Evolutionary conservation across 2,113 vertebrate species (phyloP).

Genomic region (Odocoileus hemionus): DNA sequence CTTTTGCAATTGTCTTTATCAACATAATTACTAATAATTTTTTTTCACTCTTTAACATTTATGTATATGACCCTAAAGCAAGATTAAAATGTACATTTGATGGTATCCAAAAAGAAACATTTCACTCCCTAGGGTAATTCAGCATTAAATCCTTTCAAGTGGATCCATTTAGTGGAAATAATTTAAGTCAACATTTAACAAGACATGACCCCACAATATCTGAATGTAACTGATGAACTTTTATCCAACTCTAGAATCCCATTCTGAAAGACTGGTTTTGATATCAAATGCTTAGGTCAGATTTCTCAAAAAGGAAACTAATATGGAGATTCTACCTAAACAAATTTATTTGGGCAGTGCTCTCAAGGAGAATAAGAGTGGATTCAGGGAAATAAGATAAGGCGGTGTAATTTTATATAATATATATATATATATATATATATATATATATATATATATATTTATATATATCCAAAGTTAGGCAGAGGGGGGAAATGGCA

Average conservation of each 20-base stretch:
- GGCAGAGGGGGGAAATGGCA: rapidly evolving
- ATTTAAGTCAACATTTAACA: neutral
- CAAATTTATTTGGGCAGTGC: neutral
- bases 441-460: neutral
- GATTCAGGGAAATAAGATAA: neutral
- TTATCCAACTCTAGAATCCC: neutral
- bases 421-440: neutral
- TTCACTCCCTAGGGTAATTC: neutral
- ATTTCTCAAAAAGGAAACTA: neutral
- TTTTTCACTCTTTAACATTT: neutral
- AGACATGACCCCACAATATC: neutral
- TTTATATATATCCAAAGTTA: neutral
- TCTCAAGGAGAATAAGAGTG: neutral
- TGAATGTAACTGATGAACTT: neutral
- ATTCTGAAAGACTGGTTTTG: neutral
- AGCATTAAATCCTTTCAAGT: neutral
- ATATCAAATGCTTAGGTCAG: neutral
- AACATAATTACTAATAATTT: neutral
- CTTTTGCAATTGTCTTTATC: neutral
- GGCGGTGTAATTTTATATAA: neutral
- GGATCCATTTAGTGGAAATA: neutral
- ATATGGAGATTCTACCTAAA: neutral
- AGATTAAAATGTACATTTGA: neutral
- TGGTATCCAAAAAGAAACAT: neutral
- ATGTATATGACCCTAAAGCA: neutral